Evolutionary conservation across 1,140 invertebrate species (phyloP), one percentile per base, ranked within the genome.

Genomic region (Trissolcus basalis): DNA sequence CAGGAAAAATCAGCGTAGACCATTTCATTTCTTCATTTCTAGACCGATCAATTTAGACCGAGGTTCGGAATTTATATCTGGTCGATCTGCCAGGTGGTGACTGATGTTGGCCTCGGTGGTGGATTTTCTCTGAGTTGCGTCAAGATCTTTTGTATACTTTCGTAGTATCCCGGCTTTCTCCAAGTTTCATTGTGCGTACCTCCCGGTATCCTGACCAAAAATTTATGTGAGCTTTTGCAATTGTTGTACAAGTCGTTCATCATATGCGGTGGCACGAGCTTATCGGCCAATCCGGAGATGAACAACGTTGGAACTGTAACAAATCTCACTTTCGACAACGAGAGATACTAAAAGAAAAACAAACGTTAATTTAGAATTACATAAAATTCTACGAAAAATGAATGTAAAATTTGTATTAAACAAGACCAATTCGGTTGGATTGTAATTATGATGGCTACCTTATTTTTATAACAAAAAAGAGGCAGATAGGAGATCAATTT

Each of bases 101-200:
- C 76, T 13, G 43, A 5, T 60, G 36, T 48, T 14, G 80, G 72
- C 59, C 72, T 63, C 33, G 51, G 5, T 1, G 82, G 80, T 33
- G 85, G 84, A 47, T 86, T 87, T 68, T 83, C 79, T 27, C 85
- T 83, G 4, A 88, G 71, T 55, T 91, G 90, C 10, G 85, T 81
- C 36, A 93, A 80, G 80, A 93, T 93, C 49, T 81, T 78, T 35
- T 80, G 84, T 50, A 93, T 88, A 14, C 88, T 87, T 59, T 91
- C 86, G 79, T 93, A 93, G 77, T 93, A 93, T 13, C 89, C 90
- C 16, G 86, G 82, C 78, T 89, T 86, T 43, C 87, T 91, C 96
- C 96, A 97, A 0, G 96, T 97, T 83, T 97, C 95, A 81, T 97
- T 96, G 82, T 97, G 96, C 0, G 94, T 94, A 0, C 95, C 95